Conservation (phyloP, 2,113 vertebrate genomes). For the Actinemys pallida region DNA sequence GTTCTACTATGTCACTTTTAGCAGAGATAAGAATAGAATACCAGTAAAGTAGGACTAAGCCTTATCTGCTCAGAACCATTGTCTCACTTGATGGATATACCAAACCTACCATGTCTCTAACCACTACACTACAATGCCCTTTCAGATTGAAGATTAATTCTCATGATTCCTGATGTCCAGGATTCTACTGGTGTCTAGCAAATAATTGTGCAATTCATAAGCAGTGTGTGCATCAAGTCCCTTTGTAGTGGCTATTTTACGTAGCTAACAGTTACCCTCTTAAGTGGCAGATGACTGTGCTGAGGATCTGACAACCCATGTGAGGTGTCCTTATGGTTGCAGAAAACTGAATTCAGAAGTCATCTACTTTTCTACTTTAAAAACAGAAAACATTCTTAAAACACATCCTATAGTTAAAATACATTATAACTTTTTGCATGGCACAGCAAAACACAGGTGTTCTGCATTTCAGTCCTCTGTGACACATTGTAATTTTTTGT, state of each 20-base stretch:
- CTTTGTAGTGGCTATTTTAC: too few relatives aligned
- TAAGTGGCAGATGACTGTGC: too few relatives aligned
- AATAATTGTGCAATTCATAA: background rate
- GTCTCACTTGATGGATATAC: background rate
- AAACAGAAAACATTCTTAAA: background rate
- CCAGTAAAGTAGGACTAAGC: too few relatives aligned
- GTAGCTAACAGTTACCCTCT: too few relatives aligned
- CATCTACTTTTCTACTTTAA: background rate
- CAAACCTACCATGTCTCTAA: background rate
- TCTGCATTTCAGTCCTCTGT: background rate
- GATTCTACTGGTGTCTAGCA: background rate
- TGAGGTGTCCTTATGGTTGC: too few relatives aligned
- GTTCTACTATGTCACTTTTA: too few relatives aligned
- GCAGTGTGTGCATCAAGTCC: too few relatives aligned
- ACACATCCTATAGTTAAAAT: background rate
- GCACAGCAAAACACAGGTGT: background rate
- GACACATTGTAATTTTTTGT: background rate
- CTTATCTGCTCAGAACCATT: too few relatives aligned
- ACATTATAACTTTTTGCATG: background rate
- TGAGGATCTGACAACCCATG: too few relatives aligned
- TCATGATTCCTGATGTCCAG: background rate
- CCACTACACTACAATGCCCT: background rate
- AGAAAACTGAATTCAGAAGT: too few relatives aligned
- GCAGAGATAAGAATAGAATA: too few relatives aligned
- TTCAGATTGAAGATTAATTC: background rate